Base-by-base conservation (phyloP, 2,888 invertebrate genomes). In the Cerceris rybyensis region DNA sequence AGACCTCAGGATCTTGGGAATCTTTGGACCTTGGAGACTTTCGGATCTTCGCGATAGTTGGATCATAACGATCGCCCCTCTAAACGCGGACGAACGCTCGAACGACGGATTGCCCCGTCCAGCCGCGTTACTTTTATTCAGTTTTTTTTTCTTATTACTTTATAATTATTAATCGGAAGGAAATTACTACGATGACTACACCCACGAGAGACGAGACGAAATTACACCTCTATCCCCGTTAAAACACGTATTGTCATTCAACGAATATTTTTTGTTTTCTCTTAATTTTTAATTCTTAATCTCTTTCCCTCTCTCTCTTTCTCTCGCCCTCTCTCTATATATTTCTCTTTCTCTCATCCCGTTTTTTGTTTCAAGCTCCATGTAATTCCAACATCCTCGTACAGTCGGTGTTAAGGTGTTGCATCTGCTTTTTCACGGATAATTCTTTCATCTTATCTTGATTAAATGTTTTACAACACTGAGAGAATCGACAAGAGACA, bases 161-260 rank as follows among this genome's bases (percentile, higher is more conserved):
- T 72, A 61, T 28, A 50, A n/a, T 39, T 68, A 46, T 69, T 70
- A 70, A 61, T 71, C 70, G 72, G 78, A 84, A 80, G 80, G 59
- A 82, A 75, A 82, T 75, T 72, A 71, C 77, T 80, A 78, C 69
- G 67, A 82, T 67, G 65, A 70, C 65, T 83, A 75, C 68, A 78
- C 59, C 78, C 73, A 78, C 74, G 74, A 70, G 75, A 81, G 76
- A 81, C 77, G 80, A 70, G 80, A 81, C 78, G 71, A 75, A 75
- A 73, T 77, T 78, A 73, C 71, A 78, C 68, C 84, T 80, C 85
- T 49, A 74, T 80, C 65, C 74, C 69, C 70, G 73, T 70, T 82
- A 61, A 88, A 85, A 89, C 90, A 88, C 87, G 89, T 91, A 90
- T 91, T 90, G 90, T 91, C 90, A 88, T 89, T 90, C 85, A 90